Evolutionary conservation across 2,797 vertebrate genomes (phyloP).

Genomic region (Enteromius fasciolatus): DNA sequence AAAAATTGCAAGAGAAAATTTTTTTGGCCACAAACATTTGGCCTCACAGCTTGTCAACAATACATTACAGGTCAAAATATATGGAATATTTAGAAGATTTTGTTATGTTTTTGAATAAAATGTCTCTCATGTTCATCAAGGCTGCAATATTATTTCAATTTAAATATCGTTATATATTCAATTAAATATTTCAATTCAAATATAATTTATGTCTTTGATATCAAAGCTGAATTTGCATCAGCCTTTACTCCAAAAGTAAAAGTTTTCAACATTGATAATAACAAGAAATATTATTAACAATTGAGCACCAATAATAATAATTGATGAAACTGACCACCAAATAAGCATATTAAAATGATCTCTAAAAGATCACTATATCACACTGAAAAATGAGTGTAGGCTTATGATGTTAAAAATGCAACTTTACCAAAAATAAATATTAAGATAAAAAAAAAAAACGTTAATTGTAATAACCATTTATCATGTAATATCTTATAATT

Average conservation of each 20-base stretch:
- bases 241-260: too few species aligned
- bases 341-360: not conserved
- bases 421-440: not conserved
- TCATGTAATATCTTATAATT: not conserved
- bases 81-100: not conserved
- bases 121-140: not conserved
- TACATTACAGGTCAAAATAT: not conserved
- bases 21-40: slow-evolving; percentile 9
- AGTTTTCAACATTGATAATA: not conserved
- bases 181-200: not conserved
- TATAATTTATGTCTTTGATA: not conserved
- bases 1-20: not conserved
- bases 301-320: not conserved
- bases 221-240: not conserved
- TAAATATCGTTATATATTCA: not conserved
- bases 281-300: not conserved
- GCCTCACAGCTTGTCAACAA: not conserved
- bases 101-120: not conserved
- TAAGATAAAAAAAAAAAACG: not conserved
- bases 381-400: not conserved
- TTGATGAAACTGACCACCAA: not conserved
- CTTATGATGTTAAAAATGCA: not conserved
- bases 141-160: not conserved
- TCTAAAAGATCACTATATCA: not conserved
- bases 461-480: not conserved